Percentiles rank a stretch among this genome's conserved stretches.
phyloP scores from a whole-genome alignment of 2,113 vertebrate species.

The Myiagra hebetior region DNA sequence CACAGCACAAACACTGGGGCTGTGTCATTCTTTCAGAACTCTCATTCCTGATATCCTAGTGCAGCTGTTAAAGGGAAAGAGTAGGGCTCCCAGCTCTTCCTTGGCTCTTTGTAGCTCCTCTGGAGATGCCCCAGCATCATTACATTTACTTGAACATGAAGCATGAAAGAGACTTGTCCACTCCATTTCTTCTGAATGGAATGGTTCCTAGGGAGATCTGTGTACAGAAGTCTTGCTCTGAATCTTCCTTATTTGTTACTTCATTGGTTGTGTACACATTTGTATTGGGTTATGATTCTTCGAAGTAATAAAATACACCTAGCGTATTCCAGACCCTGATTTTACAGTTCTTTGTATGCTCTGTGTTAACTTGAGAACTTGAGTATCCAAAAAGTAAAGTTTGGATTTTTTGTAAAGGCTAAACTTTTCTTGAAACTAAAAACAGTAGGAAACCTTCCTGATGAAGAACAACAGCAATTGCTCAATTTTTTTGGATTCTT shows the following conservation, averaged over 20 bases:
- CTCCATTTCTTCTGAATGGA: background rate
- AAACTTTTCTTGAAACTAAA: background rate
- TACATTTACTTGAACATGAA: rapidly evolving
- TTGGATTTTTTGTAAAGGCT: background rate
- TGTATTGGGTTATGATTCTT: background rate
- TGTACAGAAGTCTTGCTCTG: background rate
- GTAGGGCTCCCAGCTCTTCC: background rate
- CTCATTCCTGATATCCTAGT: background rate
- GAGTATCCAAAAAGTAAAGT: background rate
- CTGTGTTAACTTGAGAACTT: background rate
- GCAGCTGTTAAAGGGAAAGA: background rate
- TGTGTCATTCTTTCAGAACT: background rate
- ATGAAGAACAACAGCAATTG: background rate
- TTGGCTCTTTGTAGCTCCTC: background rate
- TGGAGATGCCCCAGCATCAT: background rate
- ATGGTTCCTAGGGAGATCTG: background rate
- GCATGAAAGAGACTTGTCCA: background rate
- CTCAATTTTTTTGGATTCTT: background rate
- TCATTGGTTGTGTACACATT: background rate
- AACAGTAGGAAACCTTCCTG: background rate
- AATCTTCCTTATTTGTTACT: background rate
- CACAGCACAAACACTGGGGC: background rate
- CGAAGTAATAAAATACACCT: background rate
- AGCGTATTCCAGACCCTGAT: background rate
- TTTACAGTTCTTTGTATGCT: background rate